Base-by-base conservation (phyloP, 2,113 vertebrate genomes). In the Pelvicachromis taeniatus region DNA sequence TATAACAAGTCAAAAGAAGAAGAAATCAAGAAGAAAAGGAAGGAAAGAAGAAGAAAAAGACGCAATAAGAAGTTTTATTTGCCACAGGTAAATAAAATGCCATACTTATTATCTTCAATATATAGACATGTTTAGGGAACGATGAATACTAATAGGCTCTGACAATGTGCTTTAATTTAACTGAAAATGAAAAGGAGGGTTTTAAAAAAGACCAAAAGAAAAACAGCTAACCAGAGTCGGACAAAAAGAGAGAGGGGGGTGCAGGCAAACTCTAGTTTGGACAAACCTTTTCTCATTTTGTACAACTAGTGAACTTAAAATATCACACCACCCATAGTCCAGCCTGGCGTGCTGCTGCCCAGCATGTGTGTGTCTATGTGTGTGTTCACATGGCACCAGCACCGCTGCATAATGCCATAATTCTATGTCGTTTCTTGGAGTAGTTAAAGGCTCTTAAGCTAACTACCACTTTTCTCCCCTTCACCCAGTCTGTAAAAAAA, bases 361-460 rank as follows among this genome's bases (percentile, higher is more conserved):
- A 61, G 23, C 21, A 26, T 29, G 40, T 68, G 3, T 50, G 31
- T 52, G 40, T 50, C 40, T 61, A 16, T 83, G 48, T 68, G 75
- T 68, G 85, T 82, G 84, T 84, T 80, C 55, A 29, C 79, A 75
- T 89, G 88, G 92, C 90, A 93, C 87, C 91, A 80, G 19, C 88
- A 53, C 54, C 31, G 52, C 55, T 13, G 4, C 80, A 87, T 94
- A 94, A 93, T 90, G 73, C 91, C 26, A 86, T 95, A 94, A 94
- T 94, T 93, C 88, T 92, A 94, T 93, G 89, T 93, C 70, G 92
- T 94, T 93, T 93, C 87, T 82, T 68, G 56, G 84, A 85, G 91
- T 78, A 92, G 88, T 91, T 93, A 91, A 92, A 94, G 86, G 87
- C 89, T 93, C 82, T 91, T 88, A 85, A 87, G 85, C 80, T 93